Evolutionary conservation across 2,888 invertebrate genomes (phyloP).

Genomic region (Trichacis sp.): DNA sequence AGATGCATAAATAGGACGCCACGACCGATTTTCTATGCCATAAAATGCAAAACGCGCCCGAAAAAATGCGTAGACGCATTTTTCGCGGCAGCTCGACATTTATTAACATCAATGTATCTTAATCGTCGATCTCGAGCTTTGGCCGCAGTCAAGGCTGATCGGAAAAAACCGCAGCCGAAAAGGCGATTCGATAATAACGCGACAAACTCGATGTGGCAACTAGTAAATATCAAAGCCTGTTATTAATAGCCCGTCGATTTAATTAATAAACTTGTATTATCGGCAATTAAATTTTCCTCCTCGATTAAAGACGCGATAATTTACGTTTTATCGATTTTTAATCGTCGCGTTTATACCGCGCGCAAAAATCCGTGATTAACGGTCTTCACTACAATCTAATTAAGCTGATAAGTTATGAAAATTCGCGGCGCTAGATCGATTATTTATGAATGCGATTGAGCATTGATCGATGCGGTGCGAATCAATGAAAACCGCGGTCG

Average conservation of each 20-base stretch:
- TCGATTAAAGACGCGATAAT: not conserved
- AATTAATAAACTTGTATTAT: not conserved
- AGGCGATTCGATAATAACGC: no score
- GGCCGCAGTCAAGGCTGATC: not conserved
- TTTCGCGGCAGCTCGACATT: not conserved
- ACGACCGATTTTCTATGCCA: no score
- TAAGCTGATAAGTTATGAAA: not conserved
- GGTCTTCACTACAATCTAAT: not conserved
- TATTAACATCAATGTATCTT: not conserved
- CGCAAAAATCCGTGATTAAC: not conserved
- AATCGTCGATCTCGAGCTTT: not conserved
- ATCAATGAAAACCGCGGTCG: conserved; percentile 4
- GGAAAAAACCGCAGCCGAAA: no score
- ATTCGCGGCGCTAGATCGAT: not conserved
- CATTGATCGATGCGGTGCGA: not conserved
- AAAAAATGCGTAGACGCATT: not conserved
- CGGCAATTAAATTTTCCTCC: not conserved
- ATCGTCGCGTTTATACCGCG: not conserved
- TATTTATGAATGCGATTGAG: not conserved
- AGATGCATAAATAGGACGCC: no score
- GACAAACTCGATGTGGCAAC: not conserved
- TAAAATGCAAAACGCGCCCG: not conserved
- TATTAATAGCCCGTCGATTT: not conserved
- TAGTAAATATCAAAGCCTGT: not conserved
- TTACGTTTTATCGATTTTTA: not conserved